Conservation (phyloP, 1,140 invertebrate species). For the Pararge aegeria region DNA sequence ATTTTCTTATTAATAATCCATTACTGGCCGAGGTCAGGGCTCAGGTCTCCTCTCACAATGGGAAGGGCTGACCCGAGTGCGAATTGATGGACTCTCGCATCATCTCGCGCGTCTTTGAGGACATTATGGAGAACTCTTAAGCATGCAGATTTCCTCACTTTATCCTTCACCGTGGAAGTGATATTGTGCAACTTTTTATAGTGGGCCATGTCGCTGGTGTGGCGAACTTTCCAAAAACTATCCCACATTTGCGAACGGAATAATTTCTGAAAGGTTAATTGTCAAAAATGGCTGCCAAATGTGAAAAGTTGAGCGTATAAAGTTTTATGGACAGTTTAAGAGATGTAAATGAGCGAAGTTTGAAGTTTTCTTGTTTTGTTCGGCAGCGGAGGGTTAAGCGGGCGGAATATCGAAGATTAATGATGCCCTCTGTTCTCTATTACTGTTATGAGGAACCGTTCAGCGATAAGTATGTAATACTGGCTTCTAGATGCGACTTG, state of each 20-base stretch:
- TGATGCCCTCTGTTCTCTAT: not conserved
- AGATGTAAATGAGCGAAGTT: conserved; percentile 34
- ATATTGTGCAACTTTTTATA: not conserved
- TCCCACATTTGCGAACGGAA: conserved; percentile 30
- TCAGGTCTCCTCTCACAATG: no score
- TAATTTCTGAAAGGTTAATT: conserved; percentile 41
- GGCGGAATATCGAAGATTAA: conserved; percentile 13
- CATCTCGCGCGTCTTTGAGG: no score
- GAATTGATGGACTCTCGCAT: no score
- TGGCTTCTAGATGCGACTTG: no score
- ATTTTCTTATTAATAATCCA: no score
- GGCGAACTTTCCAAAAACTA: conserved; percentile 12
- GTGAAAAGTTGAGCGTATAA: conserved; percentile 36
- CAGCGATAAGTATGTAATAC: not conserved
- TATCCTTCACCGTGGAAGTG: no score
- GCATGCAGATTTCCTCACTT: no score
- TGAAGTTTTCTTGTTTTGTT: conserved; percentile 9
- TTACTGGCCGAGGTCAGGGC: no score
- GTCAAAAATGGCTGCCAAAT: conserved; percentile 44
- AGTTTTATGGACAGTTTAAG: conserved; percentile 31
- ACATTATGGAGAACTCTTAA: no score
- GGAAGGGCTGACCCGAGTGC: no score
- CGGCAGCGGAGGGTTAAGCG: conserved; percentile 1
- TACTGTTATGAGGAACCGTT: not conserved
- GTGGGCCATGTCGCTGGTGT: not conserved